A percentile compares a stretch with the other conserved stretches of the same genome.
These are phyloP conservation scores for Theretra japonica DNA, from an alignment of 2,888 invertebrate species.

Conservation along the genomic window DNA sequence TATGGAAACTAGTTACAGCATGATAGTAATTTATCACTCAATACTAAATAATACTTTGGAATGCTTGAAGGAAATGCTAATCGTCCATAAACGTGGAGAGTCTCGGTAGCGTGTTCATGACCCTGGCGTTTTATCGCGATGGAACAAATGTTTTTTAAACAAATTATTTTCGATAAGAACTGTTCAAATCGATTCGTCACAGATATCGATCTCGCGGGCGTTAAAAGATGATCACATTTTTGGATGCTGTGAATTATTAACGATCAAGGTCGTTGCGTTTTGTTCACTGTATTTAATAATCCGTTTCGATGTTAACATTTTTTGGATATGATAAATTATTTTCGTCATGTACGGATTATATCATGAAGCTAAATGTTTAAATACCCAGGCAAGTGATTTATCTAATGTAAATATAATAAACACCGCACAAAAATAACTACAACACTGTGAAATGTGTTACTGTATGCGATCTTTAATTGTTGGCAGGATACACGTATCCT, in stretches of 20 bases:
- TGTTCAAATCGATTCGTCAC: not conserved
- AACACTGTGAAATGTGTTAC: no score
- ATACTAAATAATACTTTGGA: not conserved
- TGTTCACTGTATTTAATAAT: not conserved
- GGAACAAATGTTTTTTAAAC: constrained; percentile 1
- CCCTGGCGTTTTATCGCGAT: not conserved
- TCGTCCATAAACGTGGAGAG: not conserved
- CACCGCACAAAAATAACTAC: no score
- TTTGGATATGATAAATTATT: not conserved
- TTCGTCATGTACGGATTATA: no score
- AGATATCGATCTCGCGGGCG: not conserved
- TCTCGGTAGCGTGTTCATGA: not conserved
- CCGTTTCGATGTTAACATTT: not conserved
- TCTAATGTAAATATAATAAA: no score
- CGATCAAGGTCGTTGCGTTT: constrained; percentile 22
- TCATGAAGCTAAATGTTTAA: no score
- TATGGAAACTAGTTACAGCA: no score
- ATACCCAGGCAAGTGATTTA: no score
- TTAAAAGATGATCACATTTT: not conserved
- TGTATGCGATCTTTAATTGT: no score
- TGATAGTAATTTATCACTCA: no score
- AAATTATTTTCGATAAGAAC: constrained; percentile 1
- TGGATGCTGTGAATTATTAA: not conserved
- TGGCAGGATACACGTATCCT: no score
- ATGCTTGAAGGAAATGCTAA: not conserved